phyloP scores from a whole-genome alignment of 2,888 invertebrate species.

The Plusia festucae region DNA sequence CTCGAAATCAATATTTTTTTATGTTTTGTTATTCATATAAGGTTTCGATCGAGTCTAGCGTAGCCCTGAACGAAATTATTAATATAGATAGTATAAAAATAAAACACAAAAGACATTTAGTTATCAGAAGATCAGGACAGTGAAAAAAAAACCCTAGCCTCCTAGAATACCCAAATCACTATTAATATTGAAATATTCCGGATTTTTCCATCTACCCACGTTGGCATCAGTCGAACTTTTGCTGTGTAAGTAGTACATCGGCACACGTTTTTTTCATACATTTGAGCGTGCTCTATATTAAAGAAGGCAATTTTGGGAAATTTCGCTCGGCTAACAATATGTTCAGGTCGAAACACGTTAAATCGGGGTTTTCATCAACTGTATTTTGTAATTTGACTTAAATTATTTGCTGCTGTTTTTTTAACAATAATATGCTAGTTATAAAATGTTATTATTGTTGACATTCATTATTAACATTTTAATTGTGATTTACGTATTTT shows the following conservation, averaged over 20 bases:
- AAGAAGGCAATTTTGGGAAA: slow-evolving; percentile 69
- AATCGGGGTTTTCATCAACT: slow-evolving; percentile 47
- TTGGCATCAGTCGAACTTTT: slow-evolving; percentile 52
- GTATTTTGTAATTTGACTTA: slow-evolving; percentile 40
- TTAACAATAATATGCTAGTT: slow-evolving; percentile 7
- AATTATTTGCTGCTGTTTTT: slow-evolving; percentile 9
- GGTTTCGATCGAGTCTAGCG: no score
- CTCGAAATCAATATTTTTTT: no score
- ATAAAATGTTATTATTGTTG: neutral
- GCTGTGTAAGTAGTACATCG: slow-evolving; percentile 58
- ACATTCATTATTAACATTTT: neutral
- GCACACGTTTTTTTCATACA: slow-evolving; percentile 61
- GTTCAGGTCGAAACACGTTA: slow-evolving; percentile 51
- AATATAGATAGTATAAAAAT: neutral
- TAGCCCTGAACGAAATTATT: no score
- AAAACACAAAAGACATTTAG: slow-evolving; percentile 7
- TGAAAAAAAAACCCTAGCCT: slow-evolving; percentile 12
- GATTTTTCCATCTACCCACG: slow-evolving; percentile 33
- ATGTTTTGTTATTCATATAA: no score
- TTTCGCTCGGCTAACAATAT: slow-evolving; percentile 62
- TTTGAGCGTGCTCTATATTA: slow-evolving; percentile 66
- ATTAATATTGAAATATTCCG: slow-evolving; percentile 38
- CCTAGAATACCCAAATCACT: slow-evolving; percentile 25
- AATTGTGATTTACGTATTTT: no score
- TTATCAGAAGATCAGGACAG: slow-evolving; percentile 8